A percentile compares a stretch with the other conserved stretches of the same genome.
Evolutionary conservation across 2,888 invertebrate genomes (phyloP).

Genomic region (Eristalinus aeneus): DNA sequence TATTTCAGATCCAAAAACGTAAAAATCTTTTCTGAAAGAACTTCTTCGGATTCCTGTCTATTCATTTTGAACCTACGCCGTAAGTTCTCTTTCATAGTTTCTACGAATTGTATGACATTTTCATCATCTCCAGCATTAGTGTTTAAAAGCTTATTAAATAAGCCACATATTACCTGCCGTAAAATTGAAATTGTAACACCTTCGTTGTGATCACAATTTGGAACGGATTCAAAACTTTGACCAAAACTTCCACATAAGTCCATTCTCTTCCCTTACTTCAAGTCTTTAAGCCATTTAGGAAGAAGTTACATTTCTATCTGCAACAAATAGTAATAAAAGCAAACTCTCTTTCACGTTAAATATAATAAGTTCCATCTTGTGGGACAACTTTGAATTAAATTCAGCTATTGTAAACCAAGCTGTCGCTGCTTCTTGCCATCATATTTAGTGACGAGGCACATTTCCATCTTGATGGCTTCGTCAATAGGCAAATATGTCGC

Average conservation of each 20-base stretch:
- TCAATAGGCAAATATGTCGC: background rate
- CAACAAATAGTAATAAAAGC: conserved; percentile 12
- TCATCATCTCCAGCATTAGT: background rate
- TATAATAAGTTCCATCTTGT: background rate
- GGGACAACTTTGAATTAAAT: too few relatives aligned
- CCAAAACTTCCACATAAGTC: background rate
- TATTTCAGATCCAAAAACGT: too few relatives aligned
- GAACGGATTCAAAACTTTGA: conserved; percentile 7
- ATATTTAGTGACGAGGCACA: too few relatives aligned
- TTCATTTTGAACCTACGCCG: too few relatives aligned
- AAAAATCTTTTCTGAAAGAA: too few relatives aligned
- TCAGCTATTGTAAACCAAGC: too few relatives aligned
- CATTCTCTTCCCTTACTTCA: too few relatives aligned
- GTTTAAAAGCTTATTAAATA: background rate
- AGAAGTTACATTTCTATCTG: background rate
- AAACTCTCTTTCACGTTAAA: conserved; percentile 1
- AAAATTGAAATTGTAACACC: conserved; percentile 11
- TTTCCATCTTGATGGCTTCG: too few relatives aligned
- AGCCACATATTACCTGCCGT: background rate
- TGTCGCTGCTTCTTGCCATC: too few relatives aligned
- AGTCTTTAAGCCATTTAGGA: background rate
- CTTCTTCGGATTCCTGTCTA: too few relatives aligned
- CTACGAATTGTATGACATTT: too few relatives aligned
- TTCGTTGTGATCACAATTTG: conserved; percentile 12
- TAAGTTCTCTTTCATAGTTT: background rate